These are phyloP conservation scores for Lepus timidus DNA, from an alignment of 2,113 vertebrate genomes.

Conservation along the genomic window DNA sequence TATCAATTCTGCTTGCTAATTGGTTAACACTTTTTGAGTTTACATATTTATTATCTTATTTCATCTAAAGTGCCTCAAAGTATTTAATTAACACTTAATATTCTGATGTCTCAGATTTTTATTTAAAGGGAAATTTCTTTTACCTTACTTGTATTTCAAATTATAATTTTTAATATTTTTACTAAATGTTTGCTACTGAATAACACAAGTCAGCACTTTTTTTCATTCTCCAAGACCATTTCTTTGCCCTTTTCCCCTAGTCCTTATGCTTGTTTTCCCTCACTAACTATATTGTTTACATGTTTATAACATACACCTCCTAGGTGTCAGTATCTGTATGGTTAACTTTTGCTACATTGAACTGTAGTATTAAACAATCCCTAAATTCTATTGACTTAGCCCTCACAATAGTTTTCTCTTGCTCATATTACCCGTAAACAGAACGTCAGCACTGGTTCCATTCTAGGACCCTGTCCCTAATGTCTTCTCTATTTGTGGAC, in stretches of 20 bases:
- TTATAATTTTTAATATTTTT: conserved; percentile 1
- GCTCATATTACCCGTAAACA: background rate
- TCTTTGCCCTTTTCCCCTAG: background rate
- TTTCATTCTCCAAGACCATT: background rate
- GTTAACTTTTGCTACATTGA: background rate
- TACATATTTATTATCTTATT: background rate
- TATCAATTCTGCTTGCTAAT: background rate
- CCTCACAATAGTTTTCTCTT: background rate
- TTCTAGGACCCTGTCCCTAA: background rate
- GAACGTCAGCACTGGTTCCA: background rate
- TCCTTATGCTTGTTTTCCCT: background rate
- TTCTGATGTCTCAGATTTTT: background rate
- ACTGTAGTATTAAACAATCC: background rate
- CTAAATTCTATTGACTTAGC: background rate
- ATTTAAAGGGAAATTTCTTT: background rate
- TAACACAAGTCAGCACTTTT: background rate
- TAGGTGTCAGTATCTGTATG: background rate
- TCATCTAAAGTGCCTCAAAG: background rate
- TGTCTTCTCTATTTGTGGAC: background rate
- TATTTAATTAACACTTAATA: background rate
- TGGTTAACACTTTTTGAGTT: background rate
- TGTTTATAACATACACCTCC: background rate
- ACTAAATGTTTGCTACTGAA: background rate
- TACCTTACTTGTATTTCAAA: background rate
- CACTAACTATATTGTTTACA: background rate